phyloP scores from a whole-genome alignment of 2,113 vertebrate genomes.

The Pteropus alecto region DNA sequence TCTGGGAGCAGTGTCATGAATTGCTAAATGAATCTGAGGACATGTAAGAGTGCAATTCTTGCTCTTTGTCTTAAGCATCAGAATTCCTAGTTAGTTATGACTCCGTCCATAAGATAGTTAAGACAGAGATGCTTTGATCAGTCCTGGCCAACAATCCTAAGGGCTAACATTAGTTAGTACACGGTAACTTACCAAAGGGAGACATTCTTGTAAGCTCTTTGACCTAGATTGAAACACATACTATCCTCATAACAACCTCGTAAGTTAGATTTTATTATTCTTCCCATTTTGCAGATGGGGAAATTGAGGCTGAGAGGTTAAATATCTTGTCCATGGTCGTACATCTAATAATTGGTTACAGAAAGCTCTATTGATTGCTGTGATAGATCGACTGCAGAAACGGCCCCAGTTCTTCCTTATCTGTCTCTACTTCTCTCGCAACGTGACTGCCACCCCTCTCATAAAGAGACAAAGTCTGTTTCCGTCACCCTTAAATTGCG shows the following conservation, averaged over 20 bases:
- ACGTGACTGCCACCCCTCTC: neutral
- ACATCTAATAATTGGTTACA: neutral
- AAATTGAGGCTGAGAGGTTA: neutral
- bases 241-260: neutral
- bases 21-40: neutral
- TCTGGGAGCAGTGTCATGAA: neutral
- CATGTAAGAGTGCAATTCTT: neutral
- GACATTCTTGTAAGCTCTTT: neutral
- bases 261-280: neutral
- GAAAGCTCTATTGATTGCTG: neutral
- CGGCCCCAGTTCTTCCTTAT: neutral
- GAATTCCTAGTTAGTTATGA: neutral
- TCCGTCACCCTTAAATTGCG: neutral
- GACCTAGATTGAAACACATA: neutral
- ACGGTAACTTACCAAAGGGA: neutral
- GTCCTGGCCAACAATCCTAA: neutral
- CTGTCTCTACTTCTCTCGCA: neutral
- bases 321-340: neutral
- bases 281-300: neutral
- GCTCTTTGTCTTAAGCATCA: neutral
- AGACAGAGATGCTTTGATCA: neutral
- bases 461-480: rapidly evolving
- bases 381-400: neutral
- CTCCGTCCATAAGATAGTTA: neutral
- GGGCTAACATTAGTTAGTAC: neutral